Evolutionary conservation across 2,888 invertebrate genomes (phyloP).

Genomic region (Hoplodrina blanda): DNA sequence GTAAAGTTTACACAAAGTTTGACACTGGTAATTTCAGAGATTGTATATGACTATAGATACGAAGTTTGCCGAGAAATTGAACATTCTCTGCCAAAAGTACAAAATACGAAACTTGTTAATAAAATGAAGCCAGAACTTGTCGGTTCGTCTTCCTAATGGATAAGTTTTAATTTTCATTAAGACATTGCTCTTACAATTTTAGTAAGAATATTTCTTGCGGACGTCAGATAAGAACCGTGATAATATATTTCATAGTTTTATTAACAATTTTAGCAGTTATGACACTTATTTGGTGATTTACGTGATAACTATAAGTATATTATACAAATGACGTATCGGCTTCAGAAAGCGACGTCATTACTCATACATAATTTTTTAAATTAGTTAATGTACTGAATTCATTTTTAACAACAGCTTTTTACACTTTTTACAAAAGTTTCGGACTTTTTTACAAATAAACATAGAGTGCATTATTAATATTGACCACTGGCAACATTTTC

Average conservation of each 20-base stretch:
- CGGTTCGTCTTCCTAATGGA: constrained; percentile 69
- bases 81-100: constrained; percentile 39
- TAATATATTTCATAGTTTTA: constrained; percentile 22
- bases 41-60: constrained; percentile 30
- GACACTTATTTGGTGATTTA: not conserved
- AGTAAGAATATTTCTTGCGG: constrained; percentile 16
- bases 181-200: constrained; percentile 50
- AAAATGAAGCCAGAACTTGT: constrained; percentile 63
- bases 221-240: constrained; percentile 9
- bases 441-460: constrained; percentile 5
- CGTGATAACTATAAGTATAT: not conserved
- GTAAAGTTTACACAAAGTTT: constrained; percentile 23
- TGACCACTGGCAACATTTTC: constrained; percentile 14
- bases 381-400: not conserved
- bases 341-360: not conserved
- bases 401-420: not conserved
- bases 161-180: constrained; percentile 69
- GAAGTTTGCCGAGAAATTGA: constrained; percentile 42
- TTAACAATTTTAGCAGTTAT: not conserved
- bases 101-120: constrained; percentile 67
- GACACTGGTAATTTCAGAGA: constrained; percentile 15
- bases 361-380: not conserved
- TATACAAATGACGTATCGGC: not conserved
- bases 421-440: not conserved
- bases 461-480: constrained; percentile 23